Evolutionary conservation across 2,113 vertebrate genomes (phyloP).

Genomic region (Elanoides forficatus): DNA sequence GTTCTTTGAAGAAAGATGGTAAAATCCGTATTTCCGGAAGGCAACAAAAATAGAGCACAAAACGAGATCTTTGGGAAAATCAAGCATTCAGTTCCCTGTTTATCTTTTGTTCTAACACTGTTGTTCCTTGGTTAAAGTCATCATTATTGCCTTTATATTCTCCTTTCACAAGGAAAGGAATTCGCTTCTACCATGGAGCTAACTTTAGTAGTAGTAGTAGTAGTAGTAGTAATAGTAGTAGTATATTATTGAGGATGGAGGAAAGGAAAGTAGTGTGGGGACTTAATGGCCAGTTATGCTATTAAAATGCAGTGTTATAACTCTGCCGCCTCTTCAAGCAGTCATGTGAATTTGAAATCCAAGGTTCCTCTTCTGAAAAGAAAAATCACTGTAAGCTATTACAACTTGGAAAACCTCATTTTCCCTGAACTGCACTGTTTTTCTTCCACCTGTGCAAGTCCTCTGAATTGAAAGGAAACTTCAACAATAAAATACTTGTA

Average conservation of each 20-base stretch:
- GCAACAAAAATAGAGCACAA: conserved; percentile 24
- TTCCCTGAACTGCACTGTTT: background rate
- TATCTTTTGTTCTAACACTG: background rate
- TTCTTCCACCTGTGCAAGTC: background rate
- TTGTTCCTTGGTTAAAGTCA: background rate
- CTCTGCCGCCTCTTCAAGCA: background rate
- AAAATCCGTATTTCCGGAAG: conserved; percentile 32
- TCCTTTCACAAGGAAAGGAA: background rate
- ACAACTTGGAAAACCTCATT: background rate
- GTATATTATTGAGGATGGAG: background rate
- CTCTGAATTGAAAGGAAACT: background rate
- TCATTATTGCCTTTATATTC: background rate
- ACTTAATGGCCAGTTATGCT: background rate
- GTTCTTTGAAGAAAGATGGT: conserved; percentile 64
- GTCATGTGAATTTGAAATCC: background rate
- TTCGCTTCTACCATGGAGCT: background rate
- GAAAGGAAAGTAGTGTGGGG: background rate
- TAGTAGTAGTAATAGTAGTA: background rate
- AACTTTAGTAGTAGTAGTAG: background rate
- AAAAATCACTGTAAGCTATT: background rate
- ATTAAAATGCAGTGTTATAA: background rate
- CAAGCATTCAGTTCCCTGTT: background rate
- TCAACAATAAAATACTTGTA: background rate
- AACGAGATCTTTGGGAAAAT: conserved; percentile 11
- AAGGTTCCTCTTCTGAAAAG: background rate